Evolutionary conservation across 2,888 invertebrate genomes (phyloP), one percentile per base, ranked within the genome.

Genomic region (Dasypolia templi): DNA sequence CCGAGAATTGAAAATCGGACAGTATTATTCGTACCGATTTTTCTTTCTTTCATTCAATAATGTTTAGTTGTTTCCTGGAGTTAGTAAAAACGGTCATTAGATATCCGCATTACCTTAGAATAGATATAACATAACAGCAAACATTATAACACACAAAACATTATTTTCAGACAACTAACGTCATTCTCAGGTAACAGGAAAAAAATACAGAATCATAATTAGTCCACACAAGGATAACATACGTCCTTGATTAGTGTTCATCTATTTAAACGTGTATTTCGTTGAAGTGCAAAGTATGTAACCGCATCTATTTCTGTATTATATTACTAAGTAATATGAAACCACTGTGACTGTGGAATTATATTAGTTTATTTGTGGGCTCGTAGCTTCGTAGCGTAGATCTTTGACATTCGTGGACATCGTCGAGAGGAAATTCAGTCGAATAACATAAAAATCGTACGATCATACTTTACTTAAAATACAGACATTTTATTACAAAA

Each of bases 291-390:
- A 19, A n/a, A 26, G 7, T 62, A 42, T 55, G 46, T 44, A 61
- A 70, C 72, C 76, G n/a, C 79, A 69, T 69, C 70, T 84, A 85
- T 85, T 82, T 69, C 76, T 44, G 51, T 55, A 56, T 53, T 55
- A 56, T 53, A n/a, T 66, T 66, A 67, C 67, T 49, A 39, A 55
- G 55, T 51, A 72, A 64, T 75, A 56, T 67, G 44, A 70, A 71
- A 73, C 46, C 62, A 39, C 29, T 22, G n/a, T 53, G 46, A 22
- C 46, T 35, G 42, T 51, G 56, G 59, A 73, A 63, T 74, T 61
- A 62, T 71, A 75, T 70, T 56, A 53, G 64, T 44, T 55, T 51
- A 51, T 59, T 69, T 58, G n/a, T 71, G 14, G 42, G 22, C 29
- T 46, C n/a, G 32, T n/a, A 68, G 9, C 44, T 26, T 49, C 12